Conservation (phyloP, 2,888 invertebrate species). For the Drosophila infuscata region DNA sequence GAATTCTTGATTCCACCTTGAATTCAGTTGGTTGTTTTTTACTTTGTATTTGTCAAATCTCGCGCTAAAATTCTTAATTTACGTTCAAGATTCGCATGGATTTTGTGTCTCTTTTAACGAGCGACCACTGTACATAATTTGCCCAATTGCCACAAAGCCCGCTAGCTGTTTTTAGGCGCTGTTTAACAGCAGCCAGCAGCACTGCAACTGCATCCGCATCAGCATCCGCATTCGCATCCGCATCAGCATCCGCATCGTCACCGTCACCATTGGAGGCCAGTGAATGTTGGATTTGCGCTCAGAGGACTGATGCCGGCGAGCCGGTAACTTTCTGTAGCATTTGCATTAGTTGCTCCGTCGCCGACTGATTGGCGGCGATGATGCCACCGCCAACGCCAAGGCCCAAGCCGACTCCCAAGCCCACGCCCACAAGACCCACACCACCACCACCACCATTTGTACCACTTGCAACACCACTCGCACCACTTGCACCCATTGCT, state of each 20-base stretch:
- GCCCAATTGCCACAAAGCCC: constrained; percentile 63
- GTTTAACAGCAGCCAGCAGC: constrained; percentile 39
- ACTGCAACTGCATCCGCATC: constrained; percentile 10
- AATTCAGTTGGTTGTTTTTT: neutral
- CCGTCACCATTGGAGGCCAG: constrained; percentile 27
- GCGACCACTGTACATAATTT: constrained; percentile 19
- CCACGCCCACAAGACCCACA: constrained; percentile 59
- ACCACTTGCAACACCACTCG: constrained; percentile 25
- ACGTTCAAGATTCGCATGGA: constrained; percentile 3
- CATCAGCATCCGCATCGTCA: constrained; percentile 35
- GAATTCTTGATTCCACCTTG: neutral
- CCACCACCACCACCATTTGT: constrained; percentile 1
- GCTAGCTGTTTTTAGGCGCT: constrained; percentile 47
- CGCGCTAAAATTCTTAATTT: constrained; percentile 1
- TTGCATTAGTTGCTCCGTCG: constrained; percentile 84
- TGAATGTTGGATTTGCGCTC: constrained; percentile 58
- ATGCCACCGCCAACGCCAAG: constrained; percentile 38
- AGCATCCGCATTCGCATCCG: constrained; percentile 20
- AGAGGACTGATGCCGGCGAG: constrained; percentile 67
- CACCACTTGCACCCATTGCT: constrained; percentile 32
- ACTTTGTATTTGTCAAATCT: neutral
- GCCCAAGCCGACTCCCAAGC: constrained; percentile 42
- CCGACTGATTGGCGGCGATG: constrained; percentile 72
- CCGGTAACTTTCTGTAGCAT: constrained; percentile 84
- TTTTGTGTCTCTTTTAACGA: neutral